A percentile compares a stretch with the other conserved stretches of the same genome.
Conservation (phyloP, 2,888 invertebrate species). For the Bellardia bayeri region DNA sequence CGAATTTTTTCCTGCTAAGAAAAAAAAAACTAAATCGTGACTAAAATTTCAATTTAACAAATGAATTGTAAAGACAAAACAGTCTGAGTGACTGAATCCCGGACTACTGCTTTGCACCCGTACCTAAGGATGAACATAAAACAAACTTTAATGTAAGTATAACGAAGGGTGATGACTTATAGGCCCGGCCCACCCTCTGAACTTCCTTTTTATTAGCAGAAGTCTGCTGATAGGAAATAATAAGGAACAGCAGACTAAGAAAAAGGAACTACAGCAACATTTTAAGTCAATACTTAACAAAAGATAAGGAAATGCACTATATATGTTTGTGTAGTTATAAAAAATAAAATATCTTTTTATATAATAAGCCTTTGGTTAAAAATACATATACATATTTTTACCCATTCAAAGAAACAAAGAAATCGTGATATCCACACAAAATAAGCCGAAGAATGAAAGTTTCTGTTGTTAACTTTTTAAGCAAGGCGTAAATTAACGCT, state of each 20-base stretch:
- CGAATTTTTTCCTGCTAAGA: not conserved
- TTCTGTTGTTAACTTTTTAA: constrained; percentile 40
- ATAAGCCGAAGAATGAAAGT: constrained; percentile 31
- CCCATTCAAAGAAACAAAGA: not conserved
- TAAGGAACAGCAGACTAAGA: not conserved
- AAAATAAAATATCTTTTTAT: constrained; percentile 10
- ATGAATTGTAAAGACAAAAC: constrained; percentile 69
- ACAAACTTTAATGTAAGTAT: constrained; percentile 44
- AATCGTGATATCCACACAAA: not conserved
- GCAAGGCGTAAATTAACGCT: not conserved
- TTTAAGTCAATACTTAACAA: constrained; percentile 45
- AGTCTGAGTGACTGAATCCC: constrained; percentile 7
- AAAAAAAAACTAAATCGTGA: constrained; percentile 81
- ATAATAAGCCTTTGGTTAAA: constrained; percentile 47
- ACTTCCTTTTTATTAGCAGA: not conserved
- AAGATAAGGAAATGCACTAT: constrained; percentile 49
- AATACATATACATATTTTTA: not conserved
- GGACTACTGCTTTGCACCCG: not conserved
- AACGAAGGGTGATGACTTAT: constrained; percentile 50
- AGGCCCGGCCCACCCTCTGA: not conserved
- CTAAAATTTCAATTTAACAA: constrained; percentile 77
- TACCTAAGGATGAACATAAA: constrained; percentile 32
- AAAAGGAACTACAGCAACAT: constrained; percentile 24
- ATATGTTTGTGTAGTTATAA: not conserved
- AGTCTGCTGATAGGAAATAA: not conserved